Percentiles rank a stretch among this genome's conserved stretches.
phyloP scores from a whole-genome alignment of 2,888 invertebrate genomes.

The Perizoma flavofasciatum region DNA sequence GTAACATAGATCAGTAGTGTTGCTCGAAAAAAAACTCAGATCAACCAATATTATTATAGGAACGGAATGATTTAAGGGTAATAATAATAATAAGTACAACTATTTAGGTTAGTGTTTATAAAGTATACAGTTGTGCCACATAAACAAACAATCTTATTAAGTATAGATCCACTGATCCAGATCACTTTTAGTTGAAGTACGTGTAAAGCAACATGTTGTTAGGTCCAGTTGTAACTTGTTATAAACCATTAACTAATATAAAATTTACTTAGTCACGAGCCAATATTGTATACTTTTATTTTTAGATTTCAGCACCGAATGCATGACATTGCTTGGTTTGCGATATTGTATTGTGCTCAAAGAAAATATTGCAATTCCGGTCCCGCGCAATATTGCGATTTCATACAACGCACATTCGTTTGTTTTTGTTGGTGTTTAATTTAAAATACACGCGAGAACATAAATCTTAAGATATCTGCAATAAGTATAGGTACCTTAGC shows the following conservation, averaged over 20 bases:
- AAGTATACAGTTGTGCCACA: too few relatives aligned
- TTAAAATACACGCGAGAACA: not conserved
- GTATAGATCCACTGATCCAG: too few relatives aligned
- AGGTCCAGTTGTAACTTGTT: too few relatives aligned
- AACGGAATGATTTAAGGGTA: too few relatives aligned
- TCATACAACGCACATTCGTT: conserved; percentile 52
- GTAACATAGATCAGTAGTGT: too few relatives aligned
- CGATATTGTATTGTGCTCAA: conserved; percentile 59
- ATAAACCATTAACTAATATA: not conserved
- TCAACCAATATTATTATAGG: too few relatives aligned
- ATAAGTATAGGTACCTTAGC: not conserved
- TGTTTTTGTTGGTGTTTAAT: conserved; percentile 35
- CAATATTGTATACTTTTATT: conserved; percentile 38
- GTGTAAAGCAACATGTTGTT: too few relatives aligned
- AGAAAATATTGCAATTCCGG: conserved; percentile 61
- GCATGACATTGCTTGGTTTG: conserved; percentile 44
- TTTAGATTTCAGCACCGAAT: conserved; percentile 41
- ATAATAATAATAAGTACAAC: too few relatives aligned
- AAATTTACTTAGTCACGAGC: not conserved
- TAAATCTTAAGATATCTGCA: not conserved
- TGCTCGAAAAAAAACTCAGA: too few relatives aligned
- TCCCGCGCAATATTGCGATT: conserved; percentile 56
- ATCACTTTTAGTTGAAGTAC: too few relatives aligned
- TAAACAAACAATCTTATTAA: too few relatives aligned
- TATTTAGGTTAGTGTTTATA: too few relatives aligned